Base-by-base conservation (phyloP, 2,888 invertebrate genomes). In the Orthosia gothica region DNA sequence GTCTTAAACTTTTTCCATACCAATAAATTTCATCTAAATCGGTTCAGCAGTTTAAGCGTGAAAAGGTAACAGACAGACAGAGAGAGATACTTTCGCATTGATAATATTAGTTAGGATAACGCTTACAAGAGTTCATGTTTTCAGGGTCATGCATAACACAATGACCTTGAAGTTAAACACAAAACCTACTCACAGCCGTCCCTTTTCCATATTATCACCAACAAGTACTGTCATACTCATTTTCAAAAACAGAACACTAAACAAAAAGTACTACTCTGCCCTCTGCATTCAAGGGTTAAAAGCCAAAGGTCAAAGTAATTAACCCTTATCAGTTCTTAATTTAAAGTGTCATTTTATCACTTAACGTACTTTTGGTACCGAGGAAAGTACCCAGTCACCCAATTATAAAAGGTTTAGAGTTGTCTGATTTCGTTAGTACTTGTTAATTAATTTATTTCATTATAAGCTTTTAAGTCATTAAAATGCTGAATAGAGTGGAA, bases 251-350 rank as follows among this genome's bases (percentile, higher is more conserved):
- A 61, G 55, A 20, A 32, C 52, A 1, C 0, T 54, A 79, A 66
- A 75, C 70, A 70, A 47, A 70, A 84, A 68, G 75, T 64, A 70
- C 64, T 55, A 74, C 70, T 58, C 50, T 47, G 20, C 52, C 52
- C 26, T 79, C 58, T 26, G 20, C 59, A 63, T 74, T 73, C 58
- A 68, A 70, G 62, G 75, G 75, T 78, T 67, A 74, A 76, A 81
- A 18, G 55, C 12, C 61, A 55, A 12, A 74, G 72, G 64, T 74
- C 75, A 61, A 73, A 49, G 66, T 78, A 76, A 72, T 81, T 81
- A 83, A 81, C 88, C 86, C 84, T 86, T 74, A 81, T 86, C 87
- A 86, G 63, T 58, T 73, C 70, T 54, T 76, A 79, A 87, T 81
- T 79, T 81, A 78, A 83, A 79, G 65, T 81, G 87, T 87, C 87